Evolutionary conservation across 2,888 invertebrate species (phyloP), one percentile per base, ranked within the genome.

Genomic region (Drosophila tanythrix): DNA sequence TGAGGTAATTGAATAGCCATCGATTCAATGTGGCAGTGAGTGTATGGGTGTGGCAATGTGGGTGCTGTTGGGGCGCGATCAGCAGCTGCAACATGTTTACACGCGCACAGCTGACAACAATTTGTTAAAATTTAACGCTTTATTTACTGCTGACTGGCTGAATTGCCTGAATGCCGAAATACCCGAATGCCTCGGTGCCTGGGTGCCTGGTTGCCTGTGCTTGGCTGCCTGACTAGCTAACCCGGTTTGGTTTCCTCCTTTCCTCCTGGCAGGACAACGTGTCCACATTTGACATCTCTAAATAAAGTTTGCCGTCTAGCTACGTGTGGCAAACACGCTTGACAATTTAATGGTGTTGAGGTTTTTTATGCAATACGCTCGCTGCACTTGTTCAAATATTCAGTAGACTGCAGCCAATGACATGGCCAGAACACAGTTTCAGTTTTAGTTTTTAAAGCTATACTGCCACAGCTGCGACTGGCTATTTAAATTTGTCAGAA

Each of bases 41-140:
- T 27, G 21, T 0, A n/a, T 6, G 50, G 2, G 33, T 7, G 48
- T n/a, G 53, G 35, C 21, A 25, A 29, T 8, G 46, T 25, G 21
- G 21, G 6, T 21, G 43, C 18, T 38, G 38, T 0, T 21, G 18
- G 38, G 35, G 11, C 8, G 8, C 35, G 55, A 40, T 38, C 38
- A 31, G 48, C 67, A 76, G 58, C 65, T 77, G 79, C 57, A 55
- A 65, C 73, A 72, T 82, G 74, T 84, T 81, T 81, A 70, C 89
- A 83, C 87, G 76, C 79, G 70, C 64, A 40, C 29, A 77, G 69
- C 76, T 81, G 76, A 80, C 86, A 80, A 82, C 88, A 88, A 89
- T 89, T 87, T 88, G 87, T 89, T 85, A 88, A 87, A 89, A 85
- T 89, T 89, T 85, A 89, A 89, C 83, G 83, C 79, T 85, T 85